Percentiles rank a stretch among this genome's conserved stretches.
These are phyloP conservation scores for Sebastes vulpes DNA, from an alignment of 2,797 vertebrate genomes.

Conservation along the genomic window DNA sequence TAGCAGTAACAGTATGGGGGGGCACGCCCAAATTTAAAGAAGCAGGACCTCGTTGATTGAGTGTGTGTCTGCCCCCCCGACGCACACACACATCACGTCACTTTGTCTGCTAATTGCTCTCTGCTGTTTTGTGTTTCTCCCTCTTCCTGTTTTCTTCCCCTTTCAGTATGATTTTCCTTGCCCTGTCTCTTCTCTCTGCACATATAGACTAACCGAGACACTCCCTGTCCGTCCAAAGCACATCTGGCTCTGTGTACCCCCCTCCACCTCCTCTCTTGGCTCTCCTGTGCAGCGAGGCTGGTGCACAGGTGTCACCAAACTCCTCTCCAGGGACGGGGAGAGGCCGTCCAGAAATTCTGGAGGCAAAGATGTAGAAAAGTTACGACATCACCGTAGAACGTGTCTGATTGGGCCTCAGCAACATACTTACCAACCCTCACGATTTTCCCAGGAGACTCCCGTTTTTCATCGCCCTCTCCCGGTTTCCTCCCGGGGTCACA, in stretches of 20 bases:
- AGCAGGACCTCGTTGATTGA: slow-evolving; percentile 33
- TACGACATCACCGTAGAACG: neutral
- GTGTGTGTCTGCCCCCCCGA: neutral
- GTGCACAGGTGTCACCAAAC: slow-evolving; percentile 72
- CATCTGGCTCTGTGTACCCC: slow-evolving; percentile 48
- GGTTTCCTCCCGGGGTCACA: too few species aligned
- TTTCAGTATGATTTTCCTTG: slow-evolving; percentile 47
- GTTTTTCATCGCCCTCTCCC: too few species aligned
- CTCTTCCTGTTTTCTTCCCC: slow-evolving; percentile 80
- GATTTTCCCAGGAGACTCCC: too few species aligned
- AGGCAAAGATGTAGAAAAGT: slow-evolving; percentile 20
- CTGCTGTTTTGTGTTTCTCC: slow-evolving; percentile 77
- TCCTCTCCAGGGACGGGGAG: slow-evolving; percentile 38
- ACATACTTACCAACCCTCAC: too few species aligned
- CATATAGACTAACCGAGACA: slow-evolving; percentile 15
- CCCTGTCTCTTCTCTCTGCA: slow-evolving; percentile 20
- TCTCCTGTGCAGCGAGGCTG: slow-evolving; percentile 21
- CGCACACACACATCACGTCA: slow-evolving; percentile 55
- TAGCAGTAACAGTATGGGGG: slow-evolving; percentile 40
- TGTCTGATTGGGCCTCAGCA: slow-evolving; percentile 10
- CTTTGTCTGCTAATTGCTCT: slow-evolving; percentile 73
- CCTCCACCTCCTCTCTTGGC: neutral
- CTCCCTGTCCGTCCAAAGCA: slow-evolving; percentile 29
- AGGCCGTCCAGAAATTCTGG: slow-evolving; percentile 19
- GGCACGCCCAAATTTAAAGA: slow-evolving; percentile 63